Base-by-base conservation (phyloP, 2,888 invertebrate genomes). In the Pammene fasciana region DNA sequence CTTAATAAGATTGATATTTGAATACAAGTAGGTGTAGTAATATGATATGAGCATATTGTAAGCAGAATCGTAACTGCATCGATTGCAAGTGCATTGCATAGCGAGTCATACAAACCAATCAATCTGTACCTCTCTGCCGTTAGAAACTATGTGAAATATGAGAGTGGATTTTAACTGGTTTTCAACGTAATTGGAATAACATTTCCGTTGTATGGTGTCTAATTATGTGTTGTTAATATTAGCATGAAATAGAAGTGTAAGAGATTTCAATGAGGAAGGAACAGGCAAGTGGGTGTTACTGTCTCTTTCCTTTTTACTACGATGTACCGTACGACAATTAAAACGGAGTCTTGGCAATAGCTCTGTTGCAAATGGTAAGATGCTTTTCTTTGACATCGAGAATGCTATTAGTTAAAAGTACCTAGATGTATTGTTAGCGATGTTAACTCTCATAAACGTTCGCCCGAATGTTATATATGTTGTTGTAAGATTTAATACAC, bases 221-320 rank as follows among this genome's bases (percentile, higher is more conserved):
- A 59, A 59, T 59, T 45, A 59, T 59, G 59, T 59, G 59, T 59
- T 59, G 26, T 59, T 59, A 45, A 26, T 26, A 59, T 59, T 59
- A 59, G 59, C 59, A 59, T 59, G 43, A 26, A 59, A 59, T 45
- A 43, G 54, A 54, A 34, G 59, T 59, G 59, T 59, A n/a, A 59
- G 59, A n/a, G 26, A 59, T 59, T 45, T 59, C 59, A 34, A 46
- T 45, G 45, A 34, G 45, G 34, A 34, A 59, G 54, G 34, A 54
- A 26, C 26, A 26, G 26, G 4, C 26, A n/a, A 54, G 16, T 13
- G 13, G 7, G 7, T 5, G 0, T n/a, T 8, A 8, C 54, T 4
- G n/a, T 54, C 54, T n/a, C 54, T 54, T 54, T 54, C 34, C 34
- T 8, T 26, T 52, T 34, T 54, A 54, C 34, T 34, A 26, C 52